These are phyloP conservation scores for Grammomys surdaster DNA, from an alignment of 2,113 vertebrate genomes.

Conservation along the genomic window DNA sequence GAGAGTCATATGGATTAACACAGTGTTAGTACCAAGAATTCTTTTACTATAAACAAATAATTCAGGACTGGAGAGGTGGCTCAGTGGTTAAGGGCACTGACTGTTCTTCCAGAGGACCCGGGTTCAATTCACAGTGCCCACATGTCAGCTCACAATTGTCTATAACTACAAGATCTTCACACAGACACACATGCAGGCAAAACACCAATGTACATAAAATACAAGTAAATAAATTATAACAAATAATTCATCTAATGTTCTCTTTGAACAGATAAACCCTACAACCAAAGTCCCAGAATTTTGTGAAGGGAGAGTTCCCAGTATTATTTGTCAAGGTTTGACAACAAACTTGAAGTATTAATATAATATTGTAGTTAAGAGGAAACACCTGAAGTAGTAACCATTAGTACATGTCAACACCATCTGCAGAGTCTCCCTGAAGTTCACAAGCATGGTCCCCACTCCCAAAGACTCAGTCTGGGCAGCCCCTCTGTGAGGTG, in stretches of 20 bases:
- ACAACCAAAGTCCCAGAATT: slow-evolving; percentile 26
- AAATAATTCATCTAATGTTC: slow-evolving; percentile 49
- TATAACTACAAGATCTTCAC: too few species aligned
- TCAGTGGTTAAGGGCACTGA: too few species aligned
- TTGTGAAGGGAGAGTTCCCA: slow-evolving; percentile 10
- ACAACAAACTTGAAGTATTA: not conserved
- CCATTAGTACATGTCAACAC: not conserved
- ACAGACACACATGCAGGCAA: too few species aligned
- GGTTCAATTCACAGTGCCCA: too few species aligned
- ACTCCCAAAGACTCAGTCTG: not conserved
- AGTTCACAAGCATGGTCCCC: not conserved
- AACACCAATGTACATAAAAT: too few species aligned
- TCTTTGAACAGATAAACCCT: slow-evolving; percentile 2
- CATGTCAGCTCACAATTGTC: too few species aligned
- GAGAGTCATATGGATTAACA: slow-evolving; percentile 28
- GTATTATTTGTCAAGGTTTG: slow-evolving; percentile 37
- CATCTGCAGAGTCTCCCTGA: not conserved
- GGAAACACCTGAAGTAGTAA: not conserved
- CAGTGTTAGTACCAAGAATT: not conserved
- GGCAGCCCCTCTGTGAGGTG: not conserved
- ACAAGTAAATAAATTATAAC: not conserved
- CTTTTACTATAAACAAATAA: slow-evolving; percentile 58
- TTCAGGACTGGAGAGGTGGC: not conserved
- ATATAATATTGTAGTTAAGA: not conserved
- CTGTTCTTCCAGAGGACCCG: too few species aligned